Conservation (phyloP, 2,797 vertebrate species). For the Enteromius thamalakanensis region DNA sequence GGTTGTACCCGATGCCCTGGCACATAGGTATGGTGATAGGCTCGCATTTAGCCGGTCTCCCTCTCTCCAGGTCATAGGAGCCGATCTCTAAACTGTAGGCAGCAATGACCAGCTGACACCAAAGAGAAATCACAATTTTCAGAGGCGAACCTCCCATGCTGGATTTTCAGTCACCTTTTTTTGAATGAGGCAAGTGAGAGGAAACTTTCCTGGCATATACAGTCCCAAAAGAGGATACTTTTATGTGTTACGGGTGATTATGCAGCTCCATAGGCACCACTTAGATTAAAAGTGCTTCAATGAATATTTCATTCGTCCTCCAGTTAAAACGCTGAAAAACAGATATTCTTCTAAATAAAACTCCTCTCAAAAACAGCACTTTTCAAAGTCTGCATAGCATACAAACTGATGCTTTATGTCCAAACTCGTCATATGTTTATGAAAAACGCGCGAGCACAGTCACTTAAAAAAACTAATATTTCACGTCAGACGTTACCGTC, state of each 20-base stretch:
- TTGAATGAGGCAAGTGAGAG: constrained; percentile 16
- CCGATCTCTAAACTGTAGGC: constrained; percentile 85
- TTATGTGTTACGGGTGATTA: constrained; percentile 13
- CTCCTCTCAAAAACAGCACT: neutral
- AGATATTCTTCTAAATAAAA: neutral
- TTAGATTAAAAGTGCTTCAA: neutral
- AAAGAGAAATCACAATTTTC: constrained; percentile 76
- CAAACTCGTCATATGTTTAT: constrained; percentile 17
- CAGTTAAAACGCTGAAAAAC: constrained; percentile 13
- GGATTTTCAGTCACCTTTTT: constrained; percentile 57
- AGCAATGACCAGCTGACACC: constrained; percentile 81
- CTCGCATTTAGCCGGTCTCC: constrained; percentile 89
- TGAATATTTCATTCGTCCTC: neutral
- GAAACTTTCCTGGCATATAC: constrained; percentile 30
- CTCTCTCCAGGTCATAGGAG: constrained; percentile 87
- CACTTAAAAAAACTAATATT: neutral
- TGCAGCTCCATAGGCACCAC: constrained; percentile 19
- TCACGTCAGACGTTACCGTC: constrained; percentile 12
- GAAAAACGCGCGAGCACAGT: constrained; percentile 14
- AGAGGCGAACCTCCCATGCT: constrained; percentile 79
- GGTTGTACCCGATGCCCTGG: constrained; percentile 96
- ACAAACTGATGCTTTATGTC: constrained; percentile 4
- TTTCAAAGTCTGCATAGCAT: constrained; percentile 30
- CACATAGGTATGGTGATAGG: constrained; percentile 95
- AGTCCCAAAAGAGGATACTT: constrained; percentile 13